Evolutionary conservation across 2,113 vertebrate genomes (phyloP).

Genomic region (Rhynchomys soricoides): DNA sequence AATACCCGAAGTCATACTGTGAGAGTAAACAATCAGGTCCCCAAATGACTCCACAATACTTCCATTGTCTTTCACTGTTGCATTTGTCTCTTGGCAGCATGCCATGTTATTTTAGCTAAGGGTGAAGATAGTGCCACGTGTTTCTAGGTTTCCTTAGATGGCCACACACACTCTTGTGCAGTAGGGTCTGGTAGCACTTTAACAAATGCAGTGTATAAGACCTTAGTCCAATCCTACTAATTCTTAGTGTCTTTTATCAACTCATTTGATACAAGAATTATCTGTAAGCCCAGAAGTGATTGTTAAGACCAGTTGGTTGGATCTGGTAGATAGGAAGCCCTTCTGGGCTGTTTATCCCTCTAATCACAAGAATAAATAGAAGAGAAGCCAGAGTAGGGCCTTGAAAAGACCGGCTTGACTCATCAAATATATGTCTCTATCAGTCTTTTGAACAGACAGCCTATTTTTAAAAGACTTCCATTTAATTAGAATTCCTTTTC

Average conservation of each 20-base stretch:
- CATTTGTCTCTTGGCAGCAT: not conserved
- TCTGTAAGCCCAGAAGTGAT: slow-evolving; percentile 46
- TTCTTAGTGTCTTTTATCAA: slow-evolving; percentile 1
- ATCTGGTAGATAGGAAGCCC: slow-evolving; percentile 55
- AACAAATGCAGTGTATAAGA: not conserved
- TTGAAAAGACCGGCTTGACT: slow-evolving; percentile 58
- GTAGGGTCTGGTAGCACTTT: not conserved
- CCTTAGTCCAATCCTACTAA: not conserved
- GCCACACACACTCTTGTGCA: not conserved
- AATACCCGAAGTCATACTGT: not conserved
- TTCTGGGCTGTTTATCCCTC: slow-evolving; percentile 29
- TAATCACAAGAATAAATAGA: slow-evolving; percentile 63
- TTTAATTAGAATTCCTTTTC: slow-evolving; percentile 85
- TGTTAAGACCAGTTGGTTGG: slow-evolving; percentile 43
- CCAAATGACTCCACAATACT: not conserved
- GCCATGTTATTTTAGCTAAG: not conserved
- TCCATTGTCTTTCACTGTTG: not conserved
- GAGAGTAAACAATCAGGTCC: not conserved
- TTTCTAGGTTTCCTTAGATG: not conserved
- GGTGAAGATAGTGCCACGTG: not conserved
- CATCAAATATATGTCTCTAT: slow-evolving; percentile 74
- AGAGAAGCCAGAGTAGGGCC: slow-evolving; percentile 2
- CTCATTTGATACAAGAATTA: slow-evolving; percentile 45
- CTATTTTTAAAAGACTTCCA: slow-evolving; percentile 64
- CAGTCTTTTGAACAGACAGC: slow-evolving; percentile 70